Base-by-base conservation (phyloP, 2,113 vertebrate species). In the Mormyrus lacerda region DNA sequence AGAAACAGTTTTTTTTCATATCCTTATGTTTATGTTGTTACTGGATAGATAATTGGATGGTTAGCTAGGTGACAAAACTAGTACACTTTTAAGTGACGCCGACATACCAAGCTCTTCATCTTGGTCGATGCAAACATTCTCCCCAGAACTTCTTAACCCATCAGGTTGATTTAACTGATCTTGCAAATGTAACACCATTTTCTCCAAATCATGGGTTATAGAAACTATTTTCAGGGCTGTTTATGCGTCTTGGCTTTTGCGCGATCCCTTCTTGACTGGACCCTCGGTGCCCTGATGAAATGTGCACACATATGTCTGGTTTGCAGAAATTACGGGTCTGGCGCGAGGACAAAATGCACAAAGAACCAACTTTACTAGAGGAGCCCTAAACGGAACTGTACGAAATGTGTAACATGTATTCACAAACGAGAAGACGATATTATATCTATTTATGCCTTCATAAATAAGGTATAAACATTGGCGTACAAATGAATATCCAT, bases 41-140 rank as follows among this genome's bases (percentile, higher is more conserved):
- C 69, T 76, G 35, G 35, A 76, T 39, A 76, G 0, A 31, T 24
- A 35, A 15, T 39, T 76, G 39, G 31, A 76, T 76, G 35, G 17
- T 8, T 76, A 19, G 13, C 27, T 76, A 7, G 31, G 15, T 39
- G 31, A 76, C 11, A 5, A 35, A 76, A 76, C 27, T 55, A 76
- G 5, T 76, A 39, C 31, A 39, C 27, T 39, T 39, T 31, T 82
- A 45, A 42, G 5, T 35, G 11, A 44, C 19, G 3, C 15, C 8
- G 47, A 82, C 94, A 94, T 91, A 95, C 95, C 96, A 95, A 95
- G 96, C 90, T 96, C 95, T 91, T 93, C 94, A 91, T 94, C 95
- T 89, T 95, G 94, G 85, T 96, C 95, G 89, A 95, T 95, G 50
- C 90, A 93, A 48, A 94, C 92, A 61, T 31, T 82, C 31, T 85